Conservation (phyloP, 2,113 vertebrate species). For the Neotragus moschatus region DNA sequence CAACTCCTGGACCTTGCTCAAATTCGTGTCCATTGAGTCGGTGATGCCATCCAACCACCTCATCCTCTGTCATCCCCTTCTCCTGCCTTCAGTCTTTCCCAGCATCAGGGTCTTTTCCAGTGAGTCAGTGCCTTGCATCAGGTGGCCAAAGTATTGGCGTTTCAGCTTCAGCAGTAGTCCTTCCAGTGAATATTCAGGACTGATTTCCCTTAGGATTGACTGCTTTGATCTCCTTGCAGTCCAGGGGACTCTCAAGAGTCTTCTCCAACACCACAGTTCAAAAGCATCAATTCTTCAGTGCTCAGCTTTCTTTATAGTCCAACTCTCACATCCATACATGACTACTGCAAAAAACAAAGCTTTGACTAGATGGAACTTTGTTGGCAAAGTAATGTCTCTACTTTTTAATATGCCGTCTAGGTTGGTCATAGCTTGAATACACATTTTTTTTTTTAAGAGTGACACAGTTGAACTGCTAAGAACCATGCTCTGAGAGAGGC, state of each 20-base stretch:
- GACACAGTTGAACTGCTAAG: accelerated
- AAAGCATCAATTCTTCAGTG: not conserved
- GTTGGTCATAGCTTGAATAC: not conserved
- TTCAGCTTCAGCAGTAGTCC: not conserved
- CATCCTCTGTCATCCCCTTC: not conserved
- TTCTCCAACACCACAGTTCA: not conserved
- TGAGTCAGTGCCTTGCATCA: not conserved
- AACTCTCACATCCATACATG: not conserved
- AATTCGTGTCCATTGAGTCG: not conserved
- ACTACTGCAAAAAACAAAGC: not conserved
- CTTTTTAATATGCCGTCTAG: not conserved
- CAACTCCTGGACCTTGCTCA: not conserved
- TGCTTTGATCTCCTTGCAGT: not conserved
- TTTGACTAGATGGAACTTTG: not conserved
- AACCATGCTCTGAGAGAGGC: not conserved
- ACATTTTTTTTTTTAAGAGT: too few species aligned
- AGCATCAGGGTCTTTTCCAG: not conserved
- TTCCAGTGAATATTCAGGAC: not conserved
- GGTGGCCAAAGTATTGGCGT: not conserved
- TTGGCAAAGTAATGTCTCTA: not conserved
- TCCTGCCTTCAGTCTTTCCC: not conserved
- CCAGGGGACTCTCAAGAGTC: not conserved
- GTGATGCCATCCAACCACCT: not conserved
- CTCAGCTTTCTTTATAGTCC: not conserved
- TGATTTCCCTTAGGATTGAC: not conserved